phyloP scores from a whole-genome alignment of 1,140 invertebrate species.

The Mercenaria mercenaria region DNA sequence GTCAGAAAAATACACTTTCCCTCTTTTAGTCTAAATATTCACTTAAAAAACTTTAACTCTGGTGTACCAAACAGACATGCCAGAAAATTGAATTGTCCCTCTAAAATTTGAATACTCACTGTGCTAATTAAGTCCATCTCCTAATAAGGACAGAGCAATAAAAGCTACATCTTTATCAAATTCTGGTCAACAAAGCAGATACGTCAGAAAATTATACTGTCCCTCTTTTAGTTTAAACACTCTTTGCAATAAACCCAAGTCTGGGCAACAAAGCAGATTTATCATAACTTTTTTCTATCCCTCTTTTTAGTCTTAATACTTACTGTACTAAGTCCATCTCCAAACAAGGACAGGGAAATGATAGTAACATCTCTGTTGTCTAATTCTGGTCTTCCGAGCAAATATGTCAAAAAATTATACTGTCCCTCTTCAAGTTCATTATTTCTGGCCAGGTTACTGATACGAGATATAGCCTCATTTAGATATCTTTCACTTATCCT shows the following conservation, averaged over 20 bases:
- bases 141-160: slow-evolving; percentile 92
- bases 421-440: slow-evolving; percentile 81
- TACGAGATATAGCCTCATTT: slow-evolving; percentile 77
- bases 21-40: too few species aligned
- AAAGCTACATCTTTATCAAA: slow-evolving; percentile 89
- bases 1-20: too few species aligned
- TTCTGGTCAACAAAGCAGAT: slow-evolving; percentile 86
- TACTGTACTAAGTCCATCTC: slow-evolving; percentile 96
- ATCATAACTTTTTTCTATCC: slow-evolving; percentile 74
- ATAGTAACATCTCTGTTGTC: slow-evolving; percentile 90
- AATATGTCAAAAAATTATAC: slow-evolving; percentile 87
- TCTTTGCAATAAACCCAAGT: slow-evolving; percentile 72
- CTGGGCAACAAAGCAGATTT: slow-evolving; percentile 77
- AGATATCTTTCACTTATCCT: slow-evolving; percentile 77
- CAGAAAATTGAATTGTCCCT: too few species aligned
- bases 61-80: too few species aligned
- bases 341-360: slow-evolving; percentile 92
- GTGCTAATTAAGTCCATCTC: slow-evolving; percentile 96
- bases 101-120: slow-evolving; percentile 89
- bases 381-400: slow-evolving; percentile 86
- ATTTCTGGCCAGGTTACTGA: slow-evolving; percentile 74
- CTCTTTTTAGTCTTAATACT: slow-evolving; percentile 69
- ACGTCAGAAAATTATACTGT: slow-evolving; percentile 86
- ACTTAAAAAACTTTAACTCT: too few species aligned
- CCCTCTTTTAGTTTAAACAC: slow-evolving; percentile 81